A percentile compares a stretch with the other conserved stretches of the same genome.
phyloP scores from a whole-genome alignment of 2,113 vertebrate species.

The Pedetes capensis region DNA sequence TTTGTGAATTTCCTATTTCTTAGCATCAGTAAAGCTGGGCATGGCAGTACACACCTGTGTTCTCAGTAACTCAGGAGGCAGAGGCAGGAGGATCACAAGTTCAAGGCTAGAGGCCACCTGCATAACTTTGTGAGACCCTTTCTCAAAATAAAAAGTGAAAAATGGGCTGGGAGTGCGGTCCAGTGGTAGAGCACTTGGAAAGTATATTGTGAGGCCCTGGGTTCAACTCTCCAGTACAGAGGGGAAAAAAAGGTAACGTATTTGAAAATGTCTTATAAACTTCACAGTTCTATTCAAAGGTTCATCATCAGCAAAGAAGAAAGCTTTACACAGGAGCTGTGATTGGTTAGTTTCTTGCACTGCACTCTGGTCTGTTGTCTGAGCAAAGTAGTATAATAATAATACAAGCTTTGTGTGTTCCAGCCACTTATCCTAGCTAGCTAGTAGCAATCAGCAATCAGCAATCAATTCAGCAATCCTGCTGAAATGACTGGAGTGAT shows the following conservation, averaged over 20 bases:
- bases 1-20: neutral
- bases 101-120: too few relatives aligned
- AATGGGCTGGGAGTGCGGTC: too few relatives aligned
- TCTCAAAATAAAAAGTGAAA: too few relatives aligned
- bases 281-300: neutral
- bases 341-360: neutral
- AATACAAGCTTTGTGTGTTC: neutral
- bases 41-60: too few relatives aligned
- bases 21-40: neutral
- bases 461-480: too few relatives aligned
- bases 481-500: neutral
- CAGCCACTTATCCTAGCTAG: neutral
- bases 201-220: too few relatives aligned
- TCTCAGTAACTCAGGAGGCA: too few relatives aligned
- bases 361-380: neutral
- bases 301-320: neutral
- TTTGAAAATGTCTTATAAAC: neutral
- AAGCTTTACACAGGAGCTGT: neutral
- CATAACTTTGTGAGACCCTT: too few relatives aligned
- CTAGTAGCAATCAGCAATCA: neutral
- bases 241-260: too few relatives aligned
- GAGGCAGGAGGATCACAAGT: too few relatives aligned
- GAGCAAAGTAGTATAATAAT: neutral
- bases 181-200: too few relatives aligned
- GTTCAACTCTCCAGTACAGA: too few relatives aligned